These are phyloP conservation scores for Apodemus agrarius DNA, from an alignment of 2,797 vertebrate genomes.

Conservation along the genomic window DNA sequence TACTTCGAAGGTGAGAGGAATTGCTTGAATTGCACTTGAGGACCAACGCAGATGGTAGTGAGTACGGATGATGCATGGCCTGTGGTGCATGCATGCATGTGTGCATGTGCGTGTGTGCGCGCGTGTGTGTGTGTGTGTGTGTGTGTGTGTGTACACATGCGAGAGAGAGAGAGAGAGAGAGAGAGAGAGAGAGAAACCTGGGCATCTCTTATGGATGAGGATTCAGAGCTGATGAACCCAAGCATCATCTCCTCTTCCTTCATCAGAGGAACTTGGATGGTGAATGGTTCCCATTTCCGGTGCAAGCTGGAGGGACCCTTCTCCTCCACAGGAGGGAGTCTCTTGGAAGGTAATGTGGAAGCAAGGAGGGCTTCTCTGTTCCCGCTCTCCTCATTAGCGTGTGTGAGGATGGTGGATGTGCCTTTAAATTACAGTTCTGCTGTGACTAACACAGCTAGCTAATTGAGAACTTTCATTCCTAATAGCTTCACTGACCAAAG, in stretches of 20 bases:
- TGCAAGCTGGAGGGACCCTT: too few species aligned
- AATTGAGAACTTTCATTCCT: neutral
- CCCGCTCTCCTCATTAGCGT: neutral
- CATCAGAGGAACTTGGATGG: neutral
- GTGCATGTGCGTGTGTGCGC: too few species aligned
- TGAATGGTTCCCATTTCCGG: neutral
- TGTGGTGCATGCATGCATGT: too few species aligned
- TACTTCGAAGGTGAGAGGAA: neutral
- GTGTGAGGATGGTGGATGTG: neutral
- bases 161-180: too few species aligned
- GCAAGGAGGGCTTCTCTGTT: neutral
- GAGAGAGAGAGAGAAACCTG: too few species aligned
- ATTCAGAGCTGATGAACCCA: too few species aligned
- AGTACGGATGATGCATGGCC: too few species aligned
- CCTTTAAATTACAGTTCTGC: neutral
- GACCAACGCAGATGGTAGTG: neutral
- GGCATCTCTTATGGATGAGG: neutral
- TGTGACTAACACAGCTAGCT: neutral
- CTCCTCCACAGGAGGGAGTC: neutral
- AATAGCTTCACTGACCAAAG: neutral
- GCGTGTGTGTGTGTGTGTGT: neutral
- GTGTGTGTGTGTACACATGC: too few species aligned
- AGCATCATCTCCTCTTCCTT: neutral
- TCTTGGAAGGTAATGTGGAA: neutral
- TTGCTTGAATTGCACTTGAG: neutral